These are phyloP conservation scores for Mamestra configurata DNA, from an alignment of 1,140 invertebrate genomes.

Conservation along the genomic window DNA sequence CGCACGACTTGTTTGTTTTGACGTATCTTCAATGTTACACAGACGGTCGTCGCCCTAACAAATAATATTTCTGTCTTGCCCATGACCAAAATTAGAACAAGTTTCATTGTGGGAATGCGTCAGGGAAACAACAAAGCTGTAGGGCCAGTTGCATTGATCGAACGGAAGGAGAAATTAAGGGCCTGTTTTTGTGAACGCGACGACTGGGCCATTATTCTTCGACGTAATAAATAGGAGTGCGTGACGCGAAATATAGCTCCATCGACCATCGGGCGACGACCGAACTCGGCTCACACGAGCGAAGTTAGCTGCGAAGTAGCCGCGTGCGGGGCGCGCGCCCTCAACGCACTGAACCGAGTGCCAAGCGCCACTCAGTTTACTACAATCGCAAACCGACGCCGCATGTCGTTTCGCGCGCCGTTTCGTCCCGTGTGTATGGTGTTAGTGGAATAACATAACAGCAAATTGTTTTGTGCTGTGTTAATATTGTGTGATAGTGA, in stretches of 20 bases:
- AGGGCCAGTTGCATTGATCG: constrained; percentile 37
- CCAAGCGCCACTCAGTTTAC: constrained; percentile 84
- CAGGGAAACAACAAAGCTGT: constrained; percentile 33
- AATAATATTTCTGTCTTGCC: constrained; percentile 68
- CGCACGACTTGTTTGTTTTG: constrained; percentile 60
- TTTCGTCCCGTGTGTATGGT: constrained; percentile 81
- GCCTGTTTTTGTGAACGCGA: constrained; percentile 59
- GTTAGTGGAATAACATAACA: constrained; percentile 85
- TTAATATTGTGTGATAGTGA: constrained; percentile 80
- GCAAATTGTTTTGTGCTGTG: constrained; percentile 83
- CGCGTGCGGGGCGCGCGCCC: constrained; percentile 69
- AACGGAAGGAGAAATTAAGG: constrained; percentile 51
- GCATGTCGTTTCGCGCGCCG: constrained; percentile 78
- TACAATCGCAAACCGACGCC: constrained; percentile 73
- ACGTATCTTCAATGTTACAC: constrained; percentile 56
- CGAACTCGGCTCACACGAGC: constrained; percentile 73
- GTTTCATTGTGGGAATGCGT: constrained; percentile 55
- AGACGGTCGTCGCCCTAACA: constrained; percentile 70
- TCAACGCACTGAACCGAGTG: constrained; percentile 77
- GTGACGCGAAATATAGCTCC: constrained; percentile 78
- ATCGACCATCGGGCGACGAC: constrained; percentile 83
- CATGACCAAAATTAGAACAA: constrained; percentile 69
- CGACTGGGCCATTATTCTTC: constrained; percentile 60
- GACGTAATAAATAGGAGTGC: constrained; percentile 79
- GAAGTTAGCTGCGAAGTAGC: constrained; percentile 75